Evolutionary conservation across 2,113 vertebrate genomes (phyloP), one percentile per base, ranked within the genome.

Genomic region (Acrocephalus arundinaceus): DNA sequence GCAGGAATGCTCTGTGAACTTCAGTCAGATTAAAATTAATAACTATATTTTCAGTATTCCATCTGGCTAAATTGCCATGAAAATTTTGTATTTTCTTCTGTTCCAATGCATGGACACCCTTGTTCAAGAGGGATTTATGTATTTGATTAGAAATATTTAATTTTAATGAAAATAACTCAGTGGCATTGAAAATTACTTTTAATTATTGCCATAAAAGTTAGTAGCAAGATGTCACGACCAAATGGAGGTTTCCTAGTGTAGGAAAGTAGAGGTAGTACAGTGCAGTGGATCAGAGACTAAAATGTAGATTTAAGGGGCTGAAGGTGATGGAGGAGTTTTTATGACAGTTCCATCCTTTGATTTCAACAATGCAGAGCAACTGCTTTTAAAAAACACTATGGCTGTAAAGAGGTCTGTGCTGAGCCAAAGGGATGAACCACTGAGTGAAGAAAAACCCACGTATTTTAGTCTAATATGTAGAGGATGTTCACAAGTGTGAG

Each of bases 401-500:
- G 20, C 41, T 74, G 11, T 48, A 21, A 57, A 49, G 31, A 8
- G 6, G 6, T 49, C 13, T 11, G 23, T 58, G 43, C 57, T 91
- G 41, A 90, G 46, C 33, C 55, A 21, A 46, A 37, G 9, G 6
- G 37, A 20, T 52, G 76, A 62, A 11, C 27, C 35, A 30, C 48
- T 58, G 57, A 86, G 21, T 8, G 28, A 54, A 71, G 57, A 54
- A 85, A 62, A 85, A 48, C 2, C 0, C 7, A 5, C 0, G 1
- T 58, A 25, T 57, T 85, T 76, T 46, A 77, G 5, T 59, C 16
- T 78, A 31, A 61, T 37, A 7, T 48, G 41, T 14, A 37, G 20
- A 37, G 59, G 35, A 28, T 48, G 21, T 13, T 58, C 57, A 35
- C 21, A 31, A 65, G 33, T 0, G 0, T 57, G 49, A 78, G 19